Conservation (phyloP, 1,140 invertebrate genomes). For the Phenacoccus solenopsis region DNA sequence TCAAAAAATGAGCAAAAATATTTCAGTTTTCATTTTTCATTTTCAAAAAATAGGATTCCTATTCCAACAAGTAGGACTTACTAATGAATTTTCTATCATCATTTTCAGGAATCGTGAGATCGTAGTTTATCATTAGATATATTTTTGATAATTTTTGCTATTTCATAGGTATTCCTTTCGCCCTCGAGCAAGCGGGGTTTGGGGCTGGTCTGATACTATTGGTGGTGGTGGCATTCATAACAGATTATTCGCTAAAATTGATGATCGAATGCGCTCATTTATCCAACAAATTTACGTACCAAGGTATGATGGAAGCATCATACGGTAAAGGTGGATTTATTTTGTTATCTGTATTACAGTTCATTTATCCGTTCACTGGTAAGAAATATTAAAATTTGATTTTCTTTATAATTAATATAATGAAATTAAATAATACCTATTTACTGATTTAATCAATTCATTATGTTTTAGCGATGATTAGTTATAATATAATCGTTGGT, state of each 20-base stretch:
- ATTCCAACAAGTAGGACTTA: no score
- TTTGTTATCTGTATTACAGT: conserved; percentile 62
- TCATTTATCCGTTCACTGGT: conserved; percentile 80
- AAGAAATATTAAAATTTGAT: conserved; percentile 28
- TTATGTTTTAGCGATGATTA: conserved; percentile 65
- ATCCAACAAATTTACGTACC: conserved; percentile 70
- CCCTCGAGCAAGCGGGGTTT: conserved; percentile 66
- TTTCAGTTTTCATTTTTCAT: no score
- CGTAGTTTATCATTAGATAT: no score
- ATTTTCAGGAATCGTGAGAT: no score
- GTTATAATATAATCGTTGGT: conserved; percentile 80
- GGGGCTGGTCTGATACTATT: conserved; percentile 60
- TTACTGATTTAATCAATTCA: conserved; percentile 18
- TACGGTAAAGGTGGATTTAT: conserved; percentile 70
- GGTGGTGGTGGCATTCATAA: conserved; percentile 59
- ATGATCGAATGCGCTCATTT: conserved; percentile 68
- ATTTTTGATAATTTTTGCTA: no score
- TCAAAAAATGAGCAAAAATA: no score
- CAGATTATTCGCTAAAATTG: conserved; percentile 72
- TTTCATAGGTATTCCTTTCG: conserved; percentile 62
- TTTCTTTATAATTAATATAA: no score
- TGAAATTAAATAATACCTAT: neutral
- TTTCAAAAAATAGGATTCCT: no score
- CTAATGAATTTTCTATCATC: no score
- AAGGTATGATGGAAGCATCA: conserved; percentile 68